A percentile compares a stretch with the other conserved stretches of the same genome.
Conservation (phyloP, 53 echinoderm and acorn worm genomes). For the Astropecten irregularis region DNA sequence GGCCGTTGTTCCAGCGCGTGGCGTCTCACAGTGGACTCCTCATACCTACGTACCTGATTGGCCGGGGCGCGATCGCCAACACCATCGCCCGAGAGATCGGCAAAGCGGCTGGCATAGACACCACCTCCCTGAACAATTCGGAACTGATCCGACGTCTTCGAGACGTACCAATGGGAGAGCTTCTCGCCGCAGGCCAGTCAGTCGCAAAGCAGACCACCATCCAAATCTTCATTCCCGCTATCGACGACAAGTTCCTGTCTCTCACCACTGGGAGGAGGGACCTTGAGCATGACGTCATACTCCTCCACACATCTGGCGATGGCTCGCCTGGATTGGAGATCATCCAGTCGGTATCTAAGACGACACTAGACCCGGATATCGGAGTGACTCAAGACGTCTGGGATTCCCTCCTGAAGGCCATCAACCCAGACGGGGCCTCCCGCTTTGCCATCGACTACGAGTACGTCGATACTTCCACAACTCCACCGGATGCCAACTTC, state of each 20-base stretch:
- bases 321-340: constrained; percentile 1
- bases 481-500: background rate
- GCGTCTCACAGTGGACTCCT: constrained; percentile 35
- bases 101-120: constrained; percentile 24
- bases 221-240: constrained; percentile 12
- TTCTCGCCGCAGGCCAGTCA: background rate
- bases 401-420: background rate
- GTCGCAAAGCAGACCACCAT: background rate
- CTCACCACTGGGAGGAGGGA: background rate
- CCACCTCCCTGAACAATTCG: background rate
- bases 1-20: constrained; percentile 49
- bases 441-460: background rate
- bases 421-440: background rate
- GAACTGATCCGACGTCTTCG: constrained; percentile 61
- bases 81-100: constrained; percentile 65
- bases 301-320: constrained; percentile 18
- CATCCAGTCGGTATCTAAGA: constrained; percentile 8
- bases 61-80: constrained; percentile 45
- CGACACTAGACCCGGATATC: background rate
- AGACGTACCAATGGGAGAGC: background rate
- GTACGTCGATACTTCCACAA: background rate
- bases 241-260: constrained; percentile 13
- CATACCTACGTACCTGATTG: constrained; percentile 24
- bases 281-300: constrained; percentile 21
- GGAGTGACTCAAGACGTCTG: constrained; percentile 5